A percentile compares a stretch with the other conserved stretches of the same genome.
phyloP scores from a whole-genome alignment of 1,140 invertebrate species.

The Anthonomus grandis region DNA sequence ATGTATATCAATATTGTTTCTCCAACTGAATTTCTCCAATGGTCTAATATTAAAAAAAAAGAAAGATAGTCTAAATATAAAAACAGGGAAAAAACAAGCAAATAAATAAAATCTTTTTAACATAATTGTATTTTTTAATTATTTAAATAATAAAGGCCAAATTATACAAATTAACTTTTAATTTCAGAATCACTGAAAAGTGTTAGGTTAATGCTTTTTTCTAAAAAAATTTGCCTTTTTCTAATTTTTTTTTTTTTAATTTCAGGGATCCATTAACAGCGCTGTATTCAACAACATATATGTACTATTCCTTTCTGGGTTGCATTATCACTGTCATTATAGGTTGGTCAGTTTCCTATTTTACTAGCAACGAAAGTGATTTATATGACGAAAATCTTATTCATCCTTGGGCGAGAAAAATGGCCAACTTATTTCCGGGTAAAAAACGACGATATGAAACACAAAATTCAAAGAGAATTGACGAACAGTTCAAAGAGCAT shows the following conservation, averaged over 20 bases:
- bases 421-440: constrained; percentile 57
- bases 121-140: neutral
- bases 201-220: neutral
- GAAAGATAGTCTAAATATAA: neutral
- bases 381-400: constrained; percentile 64
- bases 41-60: too few relatives aligned
- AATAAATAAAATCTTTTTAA: neutral
- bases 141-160: neutral
- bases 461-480: too few relatives aligned
- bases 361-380: constrained; percentile 61
- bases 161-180: neutral
- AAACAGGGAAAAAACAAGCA: neutral
- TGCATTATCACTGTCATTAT: constrained; percentile 63
- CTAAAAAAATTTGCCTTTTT: neutral
- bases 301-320: constrained; percentile 72
- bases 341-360: constrained; percentile 61
- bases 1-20: too few relatives aligned
- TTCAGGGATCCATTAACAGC: constrained; percentile 56
- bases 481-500: too few relatives aligned
- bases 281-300: constrained; percentile 68
- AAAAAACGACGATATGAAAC: constrained; percentile 45
- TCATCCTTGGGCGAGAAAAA: constrained; percentile 60
- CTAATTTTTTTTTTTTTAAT: constrained; percentile 31
- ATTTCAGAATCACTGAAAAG: neutral
- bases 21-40: too few relatives aligned